Base-by-base conservation (phyloP, 1,140 invertebrate species). In the Nephotettix cincticeps region DNA sequence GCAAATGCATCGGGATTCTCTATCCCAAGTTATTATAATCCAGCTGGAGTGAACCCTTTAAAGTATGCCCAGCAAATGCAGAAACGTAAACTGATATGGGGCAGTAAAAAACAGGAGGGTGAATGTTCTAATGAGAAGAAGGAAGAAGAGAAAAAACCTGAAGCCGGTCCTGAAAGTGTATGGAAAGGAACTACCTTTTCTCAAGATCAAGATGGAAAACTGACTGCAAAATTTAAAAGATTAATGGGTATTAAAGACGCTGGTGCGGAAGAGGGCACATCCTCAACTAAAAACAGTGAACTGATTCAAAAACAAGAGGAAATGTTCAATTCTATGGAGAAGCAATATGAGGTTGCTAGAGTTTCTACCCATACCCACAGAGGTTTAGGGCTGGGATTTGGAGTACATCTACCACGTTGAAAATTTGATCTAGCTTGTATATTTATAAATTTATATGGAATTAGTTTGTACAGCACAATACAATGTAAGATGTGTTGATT, bases 341-440 rank as follows among this genome's bases (percentile, higher is more conserved):
- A 93, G 73, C 95, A 98, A 79, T 98, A 98, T 79, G 94, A 97
- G 82, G 93, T 95, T 56, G 96, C 96, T 1, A 83, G 96, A 58
- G 92, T 94, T 69, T 92, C 94, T 13, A 98, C 96, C 0, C 96
- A 98, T 80, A 97, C 95, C 0, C 95, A 97, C 83, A 84, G 95
- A 43, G 95, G 96, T 3, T 89, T 97, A 0, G 96, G 95, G 0
- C 83, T 97, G 6, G 96, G 96, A 21, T 97, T 90, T 76, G 71
- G 72, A 17, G 58, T 70, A 65, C 69, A 70, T 30, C 69, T 64
- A 25, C 56, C 43, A 19, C 56, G 64, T 43, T 67, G 40, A 25
- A 21, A 58, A 2, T 36, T 36, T 36, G 32, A 4, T 36, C 14
- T 4, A 36, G 14, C 32, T 36, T n/a, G n/a, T n/a, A n/a, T n/a